Conservation (phyloP, 53 echinoderm and acorn worm genomes). For the Holothuria leucospilota region DNA sequence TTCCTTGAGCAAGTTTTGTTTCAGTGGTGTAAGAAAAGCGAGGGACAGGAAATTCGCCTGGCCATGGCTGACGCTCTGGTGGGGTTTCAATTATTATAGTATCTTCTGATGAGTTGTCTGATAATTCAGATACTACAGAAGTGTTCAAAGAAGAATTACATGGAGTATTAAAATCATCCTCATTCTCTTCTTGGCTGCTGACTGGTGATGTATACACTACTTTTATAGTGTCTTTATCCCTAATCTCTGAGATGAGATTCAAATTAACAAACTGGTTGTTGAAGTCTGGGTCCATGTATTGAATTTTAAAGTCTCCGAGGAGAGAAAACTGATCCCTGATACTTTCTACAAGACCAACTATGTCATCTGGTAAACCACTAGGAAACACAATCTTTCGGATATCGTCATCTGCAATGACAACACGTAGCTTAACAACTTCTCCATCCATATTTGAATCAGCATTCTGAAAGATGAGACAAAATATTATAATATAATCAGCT, state of each 20-base stretch:
- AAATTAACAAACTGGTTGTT: conserved; percentile 43
- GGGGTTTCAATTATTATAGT: too few species aligned
- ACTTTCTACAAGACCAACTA: conserved; percentile 31
- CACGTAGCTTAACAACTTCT: conserved; percentile 35
- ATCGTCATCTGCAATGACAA: conserved; percentile 39
- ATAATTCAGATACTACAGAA: too few species aligned
- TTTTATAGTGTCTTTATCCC: too few species aligned
- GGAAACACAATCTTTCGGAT: conserved; percentile 32
- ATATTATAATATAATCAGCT: neutral
- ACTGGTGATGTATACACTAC: too few species aligned
- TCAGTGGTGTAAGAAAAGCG: too few species aligned
- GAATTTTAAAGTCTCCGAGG: conserved; percentile 33
- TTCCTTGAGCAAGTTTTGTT: too few species aligned
- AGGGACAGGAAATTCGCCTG: too few species aligned
- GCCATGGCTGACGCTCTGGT: too few species aligned
- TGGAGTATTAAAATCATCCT: too few species aligned
- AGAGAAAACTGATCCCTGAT: conserved; percentile 34
- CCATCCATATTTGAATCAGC: neutral
- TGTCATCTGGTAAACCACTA: conserved; percentile 10
- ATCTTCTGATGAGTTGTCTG: too few species aligned
- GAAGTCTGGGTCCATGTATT: conserved; percentile 52
- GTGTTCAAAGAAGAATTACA: too few species aligned
- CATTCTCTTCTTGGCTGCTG: too few species aligned
- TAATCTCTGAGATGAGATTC: conserved; percentile 6
- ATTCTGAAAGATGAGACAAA: conserved; percentile 13